A percentile compares a stretch with the other conserved stretches of the same genome.
phyloP scores from a whole-genome alignment of 2,888 invertebrate species.

The Linnaemya vulpina region DNA sequence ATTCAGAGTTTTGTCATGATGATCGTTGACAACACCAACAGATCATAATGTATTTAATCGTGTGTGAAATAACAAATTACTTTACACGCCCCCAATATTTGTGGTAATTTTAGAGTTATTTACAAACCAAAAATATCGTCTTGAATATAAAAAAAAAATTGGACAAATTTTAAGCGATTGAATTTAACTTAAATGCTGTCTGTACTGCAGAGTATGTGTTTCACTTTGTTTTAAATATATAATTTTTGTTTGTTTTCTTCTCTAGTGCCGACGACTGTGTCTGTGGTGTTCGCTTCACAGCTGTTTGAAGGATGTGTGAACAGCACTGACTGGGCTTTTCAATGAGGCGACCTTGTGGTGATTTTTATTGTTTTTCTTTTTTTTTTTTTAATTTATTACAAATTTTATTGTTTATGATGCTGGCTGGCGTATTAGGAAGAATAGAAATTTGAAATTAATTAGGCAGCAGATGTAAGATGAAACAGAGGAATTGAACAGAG shows the following conservation, averaged over 20 bases:
- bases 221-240: constrained; percentile 36
- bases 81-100: constrained; percentile 72
- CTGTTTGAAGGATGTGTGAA: constrained; percentile 66
- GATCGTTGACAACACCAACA: constrained; percentile 57
- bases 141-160: constrained; percentile 19
- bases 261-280: constrained; percentile 47
- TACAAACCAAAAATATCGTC: constrained; percentile 26
- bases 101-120: constrained; percentile 31
- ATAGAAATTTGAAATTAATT: neutral
- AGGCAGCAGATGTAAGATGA: neutral
- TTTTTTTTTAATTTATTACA: constrained; percentile 32
- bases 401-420: constrained; percentile 25
- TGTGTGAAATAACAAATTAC: constrained; percentile 66
- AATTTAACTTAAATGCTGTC: constrained; percentile 11
- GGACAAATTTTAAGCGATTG: constrained; percentile 34
- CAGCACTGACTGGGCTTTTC: constrained; percentile 34
- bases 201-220: neutral
- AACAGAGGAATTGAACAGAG: neutral
- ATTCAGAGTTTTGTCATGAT: constrained; percentile 36
- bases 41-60: constrained; percentile 65
- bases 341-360: constrained; percentile 66
- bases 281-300: constrained; percentile 58
- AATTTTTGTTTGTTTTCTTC: constrained; percentile 11
- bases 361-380: constrained; percentile 15
- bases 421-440: neutral